Percentiles rank a stretch among this genome's conserved stretches.
These are phyloP conservation scores for Belgica antarctica DNA, from an alignment of 2,888 invertebrate species.

Conservation along the genomic window DNA sequence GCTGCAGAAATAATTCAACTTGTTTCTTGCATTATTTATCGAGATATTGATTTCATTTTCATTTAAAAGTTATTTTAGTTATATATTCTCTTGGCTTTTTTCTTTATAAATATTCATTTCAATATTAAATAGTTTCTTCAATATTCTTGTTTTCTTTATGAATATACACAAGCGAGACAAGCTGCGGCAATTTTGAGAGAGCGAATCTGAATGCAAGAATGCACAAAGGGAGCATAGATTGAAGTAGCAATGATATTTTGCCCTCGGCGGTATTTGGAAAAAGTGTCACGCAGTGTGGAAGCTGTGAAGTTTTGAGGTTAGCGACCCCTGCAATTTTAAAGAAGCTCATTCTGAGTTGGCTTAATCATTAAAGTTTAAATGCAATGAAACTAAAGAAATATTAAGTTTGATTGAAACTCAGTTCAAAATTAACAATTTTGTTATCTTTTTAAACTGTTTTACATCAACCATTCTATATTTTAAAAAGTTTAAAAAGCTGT, in stretches of 20 bases:
- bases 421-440: no score
- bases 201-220: slow-evolving; percentile 17
- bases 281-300: not conserved
- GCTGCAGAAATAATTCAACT: slow-evolving; percentile 14
- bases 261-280: no score
- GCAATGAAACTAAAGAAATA: no score
- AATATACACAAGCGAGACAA: not conserved
- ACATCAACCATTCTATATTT: no score
- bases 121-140: slow-evolving; percentile 37
- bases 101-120: slow-evolving; percentile 42
- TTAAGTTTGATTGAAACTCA: no score
- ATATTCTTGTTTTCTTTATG: slow-evolving; percentile 27
- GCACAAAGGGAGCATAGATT: slow-evolving; percentile 20
- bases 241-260: slow-evolving; percentile 43
- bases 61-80: slow-evolving; percentile 30
- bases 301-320: no score
- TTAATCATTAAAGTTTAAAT: no score
- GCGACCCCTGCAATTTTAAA: no score
- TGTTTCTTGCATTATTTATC: slow-evolving; percentile 41
- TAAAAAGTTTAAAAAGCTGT: no score
- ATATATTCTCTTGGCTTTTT: slow-evolving; percentile 5
- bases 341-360: no score
- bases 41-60: slow-evolving; percentile 44
- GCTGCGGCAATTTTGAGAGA: not conserved
- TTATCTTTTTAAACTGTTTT: no score